Evolutionary conservation across 2,113 vertebrate genomes (phyloP).

Genomic region (Barbus barbus): DNA sequence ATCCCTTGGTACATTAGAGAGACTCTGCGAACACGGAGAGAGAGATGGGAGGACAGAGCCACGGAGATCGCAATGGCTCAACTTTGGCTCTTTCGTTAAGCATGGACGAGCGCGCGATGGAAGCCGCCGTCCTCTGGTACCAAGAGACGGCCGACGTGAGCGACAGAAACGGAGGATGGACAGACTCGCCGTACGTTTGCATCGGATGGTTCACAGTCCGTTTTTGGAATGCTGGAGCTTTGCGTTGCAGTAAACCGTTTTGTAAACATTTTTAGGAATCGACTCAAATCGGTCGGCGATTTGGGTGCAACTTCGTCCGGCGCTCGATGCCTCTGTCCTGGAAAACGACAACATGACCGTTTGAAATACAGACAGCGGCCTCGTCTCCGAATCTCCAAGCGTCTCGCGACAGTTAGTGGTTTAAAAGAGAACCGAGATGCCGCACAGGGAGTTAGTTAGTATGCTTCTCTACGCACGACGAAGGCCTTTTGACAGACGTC

Average conservation of each 20-base stretch:
- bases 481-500: conserved; percentile 61
- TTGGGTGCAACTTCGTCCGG: conserved; percentile 27
- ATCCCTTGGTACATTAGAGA: conserved; percentile 75
- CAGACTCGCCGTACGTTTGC: not conserved
- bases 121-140: not conserved
- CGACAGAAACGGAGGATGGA: conserved; percentile 6
- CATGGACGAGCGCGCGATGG: not conserved
- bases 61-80: conserved; percentile 55
- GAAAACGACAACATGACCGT: conserved; percentile 61
- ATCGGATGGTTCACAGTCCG: conserved; percentile 34
- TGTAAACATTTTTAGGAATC: conserved; percentile 54
- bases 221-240: conserved; percentile 54
- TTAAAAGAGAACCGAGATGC: conserved; percentile 58
- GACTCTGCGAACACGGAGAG: conserved; percentile 71
- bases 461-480: conserved; percentile 58
- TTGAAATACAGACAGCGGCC: conserved; percentile 62
- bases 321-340: conserved; percentile 67
- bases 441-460: conserved; percentile 57
- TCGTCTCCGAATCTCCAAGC: not conserved
- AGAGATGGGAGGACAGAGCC: conserved; percentile 59
- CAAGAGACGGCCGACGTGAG: no score
- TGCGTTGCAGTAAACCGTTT: conserved; percentile 46
- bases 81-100: conserved; percentile 25
- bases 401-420: conserved; percentile 69
- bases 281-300: not conserved